Evolutionary conservation across 2,113 vertebrate species (phyloP), one percentile per base, ranked within the genome.

Genomic region (Elanus axillaris): DNA sequence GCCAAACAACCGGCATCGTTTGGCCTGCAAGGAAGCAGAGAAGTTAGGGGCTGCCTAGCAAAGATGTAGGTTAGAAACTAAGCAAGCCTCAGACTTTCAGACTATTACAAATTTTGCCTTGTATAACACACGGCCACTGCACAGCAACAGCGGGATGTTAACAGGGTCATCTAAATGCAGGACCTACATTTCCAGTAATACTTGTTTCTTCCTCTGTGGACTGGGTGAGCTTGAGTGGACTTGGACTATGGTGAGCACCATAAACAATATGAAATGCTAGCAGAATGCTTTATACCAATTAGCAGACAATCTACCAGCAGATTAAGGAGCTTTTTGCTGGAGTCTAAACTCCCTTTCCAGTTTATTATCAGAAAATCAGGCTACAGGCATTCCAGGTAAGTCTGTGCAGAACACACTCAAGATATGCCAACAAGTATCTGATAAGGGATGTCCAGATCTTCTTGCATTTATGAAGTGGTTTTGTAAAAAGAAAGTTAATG

Each of bases 1-100:
- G 36, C 98, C 98, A 59, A 99, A 98, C 42, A 98, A 93, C 17
- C 95, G 77, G 90, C 94, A 95, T 3, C 83, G 91, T 34, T 97
- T 97, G 60, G 29, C 91, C 98, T 98, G 0, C 0, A 4, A 42
- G 31, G 50, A 36, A 52, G 16, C 36, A 80, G 42, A 43, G 59
- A 38, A 48, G 32, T 72, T 38, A 16, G 4, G 63, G 52, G 67
- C 1, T 19, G 36, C 9, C 13, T 9, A 52, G 75, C 60, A 69
- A 34, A 71, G 60, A 10, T 9, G 64, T 18, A 31, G 9, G 6
- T n/a, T 6, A 47, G 52, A 56, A 81, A 74, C 27, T 4, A 36
- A 66, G 52, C 36, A n/a, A 53, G 5, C 20, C 66, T 79, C 69
- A 34, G 36, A 4, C 12, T 58, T 11, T 6, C 32, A 34, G 40